Percentiles rank a stretch among this genome's conserved stretches.
phyloP scores from a whole-genome alignment of 2,113 vertebrate genomes.

The Pteropus alecto region DNA sequence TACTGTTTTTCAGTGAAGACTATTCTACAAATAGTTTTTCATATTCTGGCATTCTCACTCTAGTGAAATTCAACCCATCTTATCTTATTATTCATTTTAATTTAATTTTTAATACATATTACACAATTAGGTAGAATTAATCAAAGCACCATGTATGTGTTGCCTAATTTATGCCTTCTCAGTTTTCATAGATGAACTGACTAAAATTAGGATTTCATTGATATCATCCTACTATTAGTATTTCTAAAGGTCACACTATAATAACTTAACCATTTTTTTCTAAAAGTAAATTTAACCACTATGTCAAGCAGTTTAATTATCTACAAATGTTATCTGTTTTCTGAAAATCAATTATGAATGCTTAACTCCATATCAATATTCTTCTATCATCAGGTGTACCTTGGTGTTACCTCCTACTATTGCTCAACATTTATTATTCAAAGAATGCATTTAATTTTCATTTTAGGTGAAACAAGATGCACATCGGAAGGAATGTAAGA shows the following conservation, averaged over 20 bases:
- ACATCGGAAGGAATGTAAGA: neutral
- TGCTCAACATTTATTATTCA: neutral
- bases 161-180: neutral
- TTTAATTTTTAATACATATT: neutral
- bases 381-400: neutral
- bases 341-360: neutral
- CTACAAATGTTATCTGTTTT: neutral
- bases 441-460: slow-evolving; percentile 8
- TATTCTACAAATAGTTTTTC: neutral
- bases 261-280: neutral
- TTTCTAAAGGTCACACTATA: neutral
- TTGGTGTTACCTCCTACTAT: neutral
- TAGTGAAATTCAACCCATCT: neutral
- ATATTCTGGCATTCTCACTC: neutral
- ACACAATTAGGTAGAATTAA: neutral
- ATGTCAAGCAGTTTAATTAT: neutral
- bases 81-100: neutral
- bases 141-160: neutral
- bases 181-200: neutral
- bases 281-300: neutral
- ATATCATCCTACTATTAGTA: neutral
- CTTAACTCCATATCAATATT: slow-evolving; percentile 16
- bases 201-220: neutral
- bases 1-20: neutral
- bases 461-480: slow-evolving; percentile 17